Base-by-base conservation (phyloP, 2,797 vertebrate species). In the Tympanoctomys barrerae region DNA sequence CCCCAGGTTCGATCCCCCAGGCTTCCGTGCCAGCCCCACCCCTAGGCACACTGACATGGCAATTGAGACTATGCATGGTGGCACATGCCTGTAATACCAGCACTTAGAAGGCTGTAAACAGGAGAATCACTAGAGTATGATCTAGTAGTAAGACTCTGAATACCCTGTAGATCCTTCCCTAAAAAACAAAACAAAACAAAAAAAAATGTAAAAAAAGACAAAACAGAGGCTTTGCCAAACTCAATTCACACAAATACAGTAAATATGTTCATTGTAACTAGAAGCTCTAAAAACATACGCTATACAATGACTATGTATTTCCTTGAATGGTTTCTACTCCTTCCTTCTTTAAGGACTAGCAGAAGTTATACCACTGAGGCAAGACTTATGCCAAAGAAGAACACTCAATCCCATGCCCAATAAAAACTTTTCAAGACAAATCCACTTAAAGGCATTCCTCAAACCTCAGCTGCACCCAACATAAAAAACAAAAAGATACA, bases 401-500 rank as follows among this genome's bases (percentile, higher is more conserved):
- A 19, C 54, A 57, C 68, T 82, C 90, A 93, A 52, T 18, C 33
- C 75, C 21, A 22, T 1, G 49, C 73, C 70, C 46, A 83, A 57
- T 8, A 33, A 82, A 90, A 28, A 57, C n/a, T 85, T 88, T 52
- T 57, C 42, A 68, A 96, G 71, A 87, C n/a, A 85, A 26, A 93
- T 11, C 52, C 59, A 42, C 89, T 79, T 91, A 92, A 91, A 81
- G 68, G 46, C 91, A 95, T 42, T 95, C 78, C 79, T 96, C 82
- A 92, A 87, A 93, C 39, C 57, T 96, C 78, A 89, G 78, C 68
- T 90, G 54, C 54, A 75, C 94, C 84, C 77, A 96, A 52, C 92
- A 89, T 6, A 92, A 97, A 95, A 16, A 70, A 98, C 80, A 89
- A 71, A 93, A 94, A 94, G 0, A 91, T 92, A 99, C 99, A 96